Base-by-base conservation (phyloP, 2,113 vertebrate species). In the Artemisiospiza belli region DNA sequence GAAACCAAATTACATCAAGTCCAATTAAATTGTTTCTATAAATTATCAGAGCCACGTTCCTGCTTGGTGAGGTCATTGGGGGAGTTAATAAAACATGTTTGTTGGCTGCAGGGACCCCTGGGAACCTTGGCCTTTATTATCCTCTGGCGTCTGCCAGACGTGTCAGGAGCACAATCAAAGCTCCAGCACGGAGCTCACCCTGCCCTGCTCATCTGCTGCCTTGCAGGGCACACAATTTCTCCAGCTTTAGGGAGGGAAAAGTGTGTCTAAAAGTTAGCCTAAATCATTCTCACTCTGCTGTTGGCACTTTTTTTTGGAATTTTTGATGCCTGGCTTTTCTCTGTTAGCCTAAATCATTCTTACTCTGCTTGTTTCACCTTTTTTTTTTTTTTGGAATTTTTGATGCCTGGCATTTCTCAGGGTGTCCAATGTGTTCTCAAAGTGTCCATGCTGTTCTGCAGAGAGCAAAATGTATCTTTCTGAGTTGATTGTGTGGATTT, bases 11-110 rank as follows among this genome's bases (percentile, higher is more conserved):
- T 94, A 93, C 95, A 96, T 95, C 92, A 95, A 95, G 96, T 92
- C 94, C 92, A 96, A 96, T 96, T 96, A 96, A 94, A 95, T 92
- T 90, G 92, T 96, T 96, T 96, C 96, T 95, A 80, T 95, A 95
- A 96, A 96, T 95, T 95, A 95, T 96, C 94, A 92, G 94, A 95
- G 92, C 89, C 80, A 91, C 94, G 80, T 96, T 97, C 96, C 88
- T 94, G n/a, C 82, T 0, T 4, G 78, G 80, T 96, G 91, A 96
- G 77, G 95, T 97, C 92, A 96, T 95, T 66, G 94, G 73, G 96
- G 92, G 87, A 96, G 91, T 95, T 95, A 90, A 95, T 95, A 95
- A 97, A 97, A 95, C 80, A 80, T 96, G 95, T 94, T 95, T 96
- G 94, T 92, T 87, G 94, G 95, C 94, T 97, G 94, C 87, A 94